Percentiles rank a stretch among this genome's conserved stretches.
Evolutionary conservation across 2,888 invertebrate species (phyloP).

Genomic region (Orgyia antiqua): DNA sequence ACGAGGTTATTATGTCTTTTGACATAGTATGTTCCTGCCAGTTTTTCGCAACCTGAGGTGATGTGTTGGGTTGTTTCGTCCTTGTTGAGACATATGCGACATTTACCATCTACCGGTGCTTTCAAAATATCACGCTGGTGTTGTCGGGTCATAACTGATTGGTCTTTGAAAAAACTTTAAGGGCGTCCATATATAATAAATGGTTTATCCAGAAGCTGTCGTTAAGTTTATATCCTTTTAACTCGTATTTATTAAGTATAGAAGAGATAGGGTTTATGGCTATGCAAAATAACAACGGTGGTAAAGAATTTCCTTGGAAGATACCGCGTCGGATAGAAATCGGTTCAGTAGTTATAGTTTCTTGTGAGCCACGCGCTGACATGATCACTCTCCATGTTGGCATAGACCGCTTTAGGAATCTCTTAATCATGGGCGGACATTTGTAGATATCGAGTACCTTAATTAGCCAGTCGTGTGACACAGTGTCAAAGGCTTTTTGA

Average conservation of each 20-base stretch:
- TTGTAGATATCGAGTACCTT: background rate
- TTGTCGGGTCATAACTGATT: constrained; percentile 2
- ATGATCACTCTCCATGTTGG: constrained; percentile 8
- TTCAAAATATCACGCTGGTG: constrained; percentile 1
- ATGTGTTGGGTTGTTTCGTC: constrained; percentile 13
- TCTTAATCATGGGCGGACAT: background rate
- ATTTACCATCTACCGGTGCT: constrained; percentile 6
- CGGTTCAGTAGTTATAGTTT: background rate
- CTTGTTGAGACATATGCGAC: constrained; percentile 7
- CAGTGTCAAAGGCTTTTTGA: too few species aligned
- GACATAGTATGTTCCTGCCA: constrained; percentile 12
- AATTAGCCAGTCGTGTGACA: constrained; percentile 7
- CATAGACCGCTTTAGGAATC: constrained; percentile 1
- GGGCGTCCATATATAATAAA: too few species aligned
- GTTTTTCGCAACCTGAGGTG: too few species aligned
- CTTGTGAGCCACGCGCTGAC: constrained; percentile 2
- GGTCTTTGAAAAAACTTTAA: too few species aligned
- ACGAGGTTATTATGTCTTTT: constrained; percentile 7
- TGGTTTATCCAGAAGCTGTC: too few species aligned
- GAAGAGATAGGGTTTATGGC: constrained; percentile 10
- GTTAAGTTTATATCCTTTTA: too few species aligned
- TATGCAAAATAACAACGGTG: constrained; percentile 12
- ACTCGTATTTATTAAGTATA: background rate
- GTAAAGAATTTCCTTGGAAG: constrained; percentile 2
- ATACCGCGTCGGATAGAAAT: constrained; percentile 8